These are phyloP conservation scores for Amblyraja radiata DNA, from an alignment of 2,797 vertebrate species.

Conservation along the genomic window DNA sequence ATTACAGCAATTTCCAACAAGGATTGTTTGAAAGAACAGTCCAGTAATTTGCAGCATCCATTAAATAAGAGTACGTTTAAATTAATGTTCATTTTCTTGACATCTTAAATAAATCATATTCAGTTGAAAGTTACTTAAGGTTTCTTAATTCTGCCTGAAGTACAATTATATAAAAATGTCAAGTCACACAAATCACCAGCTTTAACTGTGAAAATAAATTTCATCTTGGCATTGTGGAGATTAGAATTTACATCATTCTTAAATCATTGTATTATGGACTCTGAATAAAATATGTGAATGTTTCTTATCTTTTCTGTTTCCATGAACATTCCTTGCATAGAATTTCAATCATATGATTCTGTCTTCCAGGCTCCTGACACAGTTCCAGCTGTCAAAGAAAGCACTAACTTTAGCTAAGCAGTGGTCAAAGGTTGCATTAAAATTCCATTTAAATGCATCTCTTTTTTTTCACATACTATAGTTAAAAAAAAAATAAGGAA, in stretches of 20 bases:
- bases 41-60: not conserved
- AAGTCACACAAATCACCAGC: no score
- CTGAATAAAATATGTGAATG: not conserved
- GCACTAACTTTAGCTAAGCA: not conserved
- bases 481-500: not conserved
- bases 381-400: not conserved
- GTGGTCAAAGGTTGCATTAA: no score
- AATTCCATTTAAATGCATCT: not conserved
- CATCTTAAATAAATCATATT: not conserved
- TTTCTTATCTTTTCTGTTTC: not conserved
- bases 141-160: not conserved
- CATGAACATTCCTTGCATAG: not conserved
- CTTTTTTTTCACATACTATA: not conserved
- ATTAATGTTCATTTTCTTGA: not conserved
- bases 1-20: not conserved
- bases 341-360: not conserved
- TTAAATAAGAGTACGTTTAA: not conserved
- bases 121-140: not conserved
- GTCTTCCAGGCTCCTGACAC: not conserved
- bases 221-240: not conserved
- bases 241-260: not conserved
- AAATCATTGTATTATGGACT: not conserved
- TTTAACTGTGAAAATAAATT: not conserved
- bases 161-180: not conserved
- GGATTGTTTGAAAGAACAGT: not conserved